phyloP scores from a whole-genome alignment of 1,140 invertebrate species.

The Halesus radiatus region DNA sequence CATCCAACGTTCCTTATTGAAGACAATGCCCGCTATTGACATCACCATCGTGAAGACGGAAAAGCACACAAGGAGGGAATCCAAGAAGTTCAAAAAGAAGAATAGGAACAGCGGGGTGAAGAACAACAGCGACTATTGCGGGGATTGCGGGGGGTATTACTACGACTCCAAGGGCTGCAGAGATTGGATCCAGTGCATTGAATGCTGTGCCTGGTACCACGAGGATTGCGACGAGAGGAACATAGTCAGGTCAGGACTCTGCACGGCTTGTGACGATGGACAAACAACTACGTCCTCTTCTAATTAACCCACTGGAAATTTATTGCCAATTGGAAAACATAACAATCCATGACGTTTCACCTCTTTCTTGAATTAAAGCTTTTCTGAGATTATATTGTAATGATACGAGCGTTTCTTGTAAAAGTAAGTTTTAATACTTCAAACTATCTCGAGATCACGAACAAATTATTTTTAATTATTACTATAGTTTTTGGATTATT shows the following conservation, averaged over 20 bases:
- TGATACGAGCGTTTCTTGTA: too few species aligned
- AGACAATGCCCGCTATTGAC: slow-evolving; percentile 4
- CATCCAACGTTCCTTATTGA: slow-evolving; percentile 26
- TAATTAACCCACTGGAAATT: background rate
- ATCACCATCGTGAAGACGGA: slow-evolving; percentile 17
- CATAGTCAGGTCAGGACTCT: slow-evolving; percentile 38
- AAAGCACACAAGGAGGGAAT: background rate
- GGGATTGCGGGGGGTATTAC: slow-evolving; percentile 34
- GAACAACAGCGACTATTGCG: slow-evolving; percentile 32
- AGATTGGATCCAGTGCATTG: slow-evolving; percentile 37
- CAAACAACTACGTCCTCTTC: background rate
- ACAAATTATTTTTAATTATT: too few species aligned
- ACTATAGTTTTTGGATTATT: too few species aligned
- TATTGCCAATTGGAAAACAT: background rate
- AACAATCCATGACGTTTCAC: too few species aligned
- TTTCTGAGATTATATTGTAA: too few species aligned
- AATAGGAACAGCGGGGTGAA: background rate
- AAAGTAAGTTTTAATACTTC: too few species aligned
- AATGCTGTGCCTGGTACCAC: slow-evolving; percentile 37
- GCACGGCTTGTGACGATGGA: slow-evolving; percentile 25
- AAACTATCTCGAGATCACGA: too few species aligned
- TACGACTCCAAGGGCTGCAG: slow-evolving; percentile 36
- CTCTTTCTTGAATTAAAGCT: too few species aligned
- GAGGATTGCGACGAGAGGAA: slow-evolving; percentile 38
- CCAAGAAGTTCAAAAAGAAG: slow-evolving; percentile 29